phyloP scores from a whole-genome alignment of 2,888 invertebrate genomes.

The Ligdia adustata region DNA sequence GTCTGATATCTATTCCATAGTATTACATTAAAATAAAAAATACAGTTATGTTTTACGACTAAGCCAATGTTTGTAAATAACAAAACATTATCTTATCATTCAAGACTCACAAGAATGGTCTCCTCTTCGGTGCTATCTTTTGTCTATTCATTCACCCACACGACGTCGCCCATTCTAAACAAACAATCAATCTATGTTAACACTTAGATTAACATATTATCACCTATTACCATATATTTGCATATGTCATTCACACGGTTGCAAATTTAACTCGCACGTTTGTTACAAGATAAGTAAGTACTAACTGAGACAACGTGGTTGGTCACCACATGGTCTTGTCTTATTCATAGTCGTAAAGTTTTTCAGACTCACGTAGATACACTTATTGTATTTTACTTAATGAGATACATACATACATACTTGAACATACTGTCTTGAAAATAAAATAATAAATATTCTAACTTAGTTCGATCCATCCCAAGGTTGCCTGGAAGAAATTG shows the following conservation, averaged over 20 bases:
- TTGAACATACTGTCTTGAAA: too few relatives aligned
- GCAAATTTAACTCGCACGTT: constrained; percentile 39
- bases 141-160: constrained; percentile 13
- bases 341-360: too few relatives aligned
- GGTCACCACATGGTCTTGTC: constrained; percentile 26
- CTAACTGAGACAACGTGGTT: constrained; percentile 26
- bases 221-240: constrained; percentile 42
- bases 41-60: too few relatives aligned
- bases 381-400: too few relatives aligned
- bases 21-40: too few relatives aligned
- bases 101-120: background rate
- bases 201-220: constrained; percentile 31
- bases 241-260: constrained; percentile 44
- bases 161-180: constrained; percentile 24
- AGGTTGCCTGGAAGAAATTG: too few relatives aligned
- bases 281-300: constrained; percentile 19
- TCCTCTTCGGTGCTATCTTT: constrained; percentile 1
- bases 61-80: too few relatives aligned
- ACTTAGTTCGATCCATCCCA: too few relatives aligned
- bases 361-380: too few relatives aligned
- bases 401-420: too few relatives aligned
- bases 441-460: too few relatives aligned
- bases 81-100: background rate
- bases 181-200: constrained; percentile 35
- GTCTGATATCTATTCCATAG: too few relatives aligned